Evolutionary conservation across 2,797 vertebrate species (phyloP).

Genomic region (Setipinna tenuifilis): DNA sequence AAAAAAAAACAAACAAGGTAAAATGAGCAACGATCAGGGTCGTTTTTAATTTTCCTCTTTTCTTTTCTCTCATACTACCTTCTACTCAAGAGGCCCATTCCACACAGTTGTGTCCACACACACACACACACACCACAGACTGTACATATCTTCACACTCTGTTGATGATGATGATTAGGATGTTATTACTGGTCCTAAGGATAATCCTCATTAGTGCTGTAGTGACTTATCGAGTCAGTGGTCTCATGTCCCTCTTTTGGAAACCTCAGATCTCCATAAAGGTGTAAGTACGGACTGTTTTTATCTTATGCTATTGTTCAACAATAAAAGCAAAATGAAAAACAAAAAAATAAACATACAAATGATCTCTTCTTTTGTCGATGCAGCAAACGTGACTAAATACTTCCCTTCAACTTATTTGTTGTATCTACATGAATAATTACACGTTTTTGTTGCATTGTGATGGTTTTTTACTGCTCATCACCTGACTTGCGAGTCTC

Average conservation of each 20-base stretch:
- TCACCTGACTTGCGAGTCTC: too few relatives aligned
- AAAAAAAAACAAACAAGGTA: neutral
- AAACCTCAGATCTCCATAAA: slow-evolving; percentile 46
- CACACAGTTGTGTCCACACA: neutral
- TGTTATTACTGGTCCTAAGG: slow-evolving; percentile 36
- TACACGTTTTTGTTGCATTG: slow-evolving; percentile 53
- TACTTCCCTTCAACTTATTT: neutral
- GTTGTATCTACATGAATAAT: too few relatives aligned
- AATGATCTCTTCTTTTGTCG: slow-evolving; percentile 28
- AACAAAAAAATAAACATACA: neutral
- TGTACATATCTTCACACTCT: slow-evolving; percentile 49
- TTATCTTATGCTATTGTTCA: slow-evolving; percentile 73
- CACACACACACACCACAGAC: slow-evolving; percentile 33
- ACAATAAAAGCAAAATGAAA: slow-evolving; percentile 70
- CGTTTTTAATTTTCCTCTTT: slow-evolving; percentile 6
- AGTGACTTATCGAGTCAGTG: slow-evolving; percentile 42
- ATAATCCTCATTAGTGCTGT: slow-evolving; percentile 47
- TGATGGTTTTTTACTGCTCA: too few relatives aligned
- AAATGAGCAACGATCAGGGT: neutral
- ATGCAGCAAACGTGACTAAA: neutral
- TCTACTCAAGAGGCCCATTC: neutral
- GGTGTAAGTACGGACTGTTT: slow-evolving; percentile 68
- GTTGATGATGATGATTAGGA: neutral
- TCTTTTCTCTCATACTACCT: neutral
- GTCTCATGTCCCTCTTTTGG: slow-evolving; percentile 39